A percentile compares a stretch with the other conserved stretches of the same genome.
These are phyloP conservation scores for Herpetotheres cachinnans DNA, from an alignment of 2,113 vertebrate species.

Conservation along the genomic window DNA sequence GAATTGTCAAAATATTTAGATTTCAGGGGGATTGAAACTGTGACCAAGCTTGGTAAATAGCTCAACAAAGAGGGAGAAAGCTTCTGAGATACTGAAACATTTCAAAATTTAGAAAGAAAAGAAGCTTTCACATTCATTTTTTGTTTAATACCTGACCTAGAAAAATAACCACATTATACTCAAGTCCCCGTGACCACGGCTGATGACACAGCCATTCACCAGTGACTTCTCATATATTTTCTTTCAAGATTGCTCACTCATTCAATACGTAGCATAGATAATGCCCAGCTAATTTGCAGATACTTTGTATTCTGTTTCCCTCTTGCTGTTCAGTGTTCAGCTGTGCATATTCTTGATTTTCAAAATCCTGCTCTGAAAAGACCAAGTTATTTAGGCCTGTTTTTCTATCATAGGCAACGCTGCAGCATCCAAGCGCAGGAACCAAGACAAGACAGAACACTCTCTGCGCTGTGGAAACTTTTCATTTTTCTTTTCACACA, in stretches of 20 bases:
- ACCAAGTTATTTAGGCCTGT: fast-evolving
- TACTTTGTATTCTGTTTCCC: background rate
- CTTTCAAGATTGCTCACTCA: background rate
- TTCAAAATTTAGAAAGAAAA: background rate
- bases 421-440: background rate
- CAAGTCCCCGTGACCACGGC: background rate
- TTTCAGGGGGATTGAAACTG: background rate
- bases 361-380: background rate
- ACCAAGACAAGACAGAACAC: background rate
- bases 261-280: background rate
- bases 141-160: background rate
- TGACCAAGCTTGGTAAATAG: background rate
- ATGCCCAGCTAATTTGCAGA: background rate
- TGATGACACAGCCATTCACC: background rate
- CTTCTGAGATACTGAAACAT: background rate
- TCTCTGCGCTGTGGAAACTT: background rate
- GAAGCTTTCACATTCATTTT: background rate
- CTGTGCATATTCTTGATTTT: too few relatives aligned
- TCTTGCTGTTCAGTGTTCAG: background rate
- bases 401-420: background rate
- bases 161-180: background rate
- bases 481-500: background rate
- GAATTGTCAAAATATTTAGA: background rate
- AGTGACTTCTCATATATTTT: background rate
- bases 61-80: background rate